Percentiles rank a stretch among this genome's conserved stretches.
Conservation (phyloP, 2,888 invertebrate species). For the Bimastos eiseni region DNA sequence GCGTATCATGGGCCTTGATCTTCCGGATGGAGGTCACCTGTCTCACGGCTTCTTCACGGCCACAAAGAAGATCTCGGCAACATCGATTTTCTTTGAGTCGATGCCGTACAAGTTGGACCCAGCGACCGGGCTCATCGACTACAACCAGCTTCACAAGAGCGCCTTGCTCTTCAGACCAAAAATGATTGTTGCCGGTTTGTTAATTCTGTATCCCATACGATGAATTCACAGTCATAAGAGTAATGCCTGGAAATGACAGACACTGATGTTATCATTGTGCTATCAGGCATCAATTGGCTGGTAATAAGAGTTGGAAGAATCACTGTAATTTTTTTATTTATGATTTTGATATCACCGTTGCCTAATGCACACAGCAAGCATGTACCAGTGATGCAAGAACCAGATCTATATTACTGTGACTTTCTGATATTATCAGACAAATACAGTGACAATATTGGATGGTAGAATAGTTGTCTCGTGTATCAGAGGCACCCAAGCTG, state of each 20-base stretch:
- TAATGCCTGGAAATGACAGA: background rate
- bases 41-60: slow-evolving; percentile 80
- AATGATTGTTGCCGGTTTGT: slow-evolving; percentile 82
- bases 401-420: too few relatives aligned
- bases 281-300: background rate
- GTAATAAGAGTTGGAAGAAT: background rate
- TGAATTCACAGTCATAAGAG: background rate
- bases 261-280: background rate
- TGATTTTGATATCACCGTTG: background rate
- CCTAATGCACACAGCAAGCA: too few relatives aligned
- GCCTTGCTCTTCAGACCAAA: slow-evolving; percentile 88
- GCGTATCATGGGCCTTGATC: slow-evolving; percentile 89
- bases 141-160: slow-evolving; percentile 80
- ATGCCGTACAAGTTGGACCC: slow-evolving; percentile 91
- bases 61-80: slow-evolving; percentile 91
- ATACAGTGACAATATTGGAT: too few relatives aligned
- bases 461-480: too few relatives aligned
- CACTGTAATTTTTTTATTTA: background rate
- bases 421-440: too few relatives aligned
- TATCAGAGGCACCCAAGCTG: too few relatives aligned
- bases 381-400: too few relatives aligned
- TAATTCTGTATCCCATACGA: background rate
- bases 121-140: slow-evolving; percentile 85
- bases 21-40: slow-evolving; percentile 92
- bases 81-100: slow-evolving; percentile 96